phyloP scores from a whole-genome alignment of 53 echinoderm and acorn worm genomes.

The Crossaster papposus region DNA sequence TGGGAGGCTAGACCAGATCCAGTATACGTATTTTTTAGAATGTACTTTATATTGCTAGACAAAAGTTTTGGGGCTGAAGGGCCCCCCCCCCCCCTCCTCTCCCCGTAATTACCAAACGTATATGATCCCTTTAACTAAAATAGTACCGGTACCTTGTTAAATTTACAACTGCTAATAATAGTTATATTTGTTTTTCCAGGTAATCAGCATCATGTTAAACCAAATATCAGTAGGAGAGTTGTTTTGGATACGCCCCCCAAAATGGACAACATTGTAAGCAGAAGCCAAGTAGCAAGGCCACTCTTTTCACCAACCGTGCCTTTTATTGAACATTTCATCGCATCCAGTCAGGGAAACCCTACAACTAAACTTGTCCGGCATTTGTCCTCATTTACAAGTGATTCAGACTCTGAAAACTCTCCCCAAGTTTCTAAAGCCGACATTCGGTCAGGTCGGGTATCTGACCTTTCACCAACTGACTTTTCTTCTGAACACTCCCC shows the following conservation, averaged over 20 bases:
- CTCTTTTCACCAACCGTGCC: not conserved
- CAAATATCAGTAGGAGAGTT: not conserved
- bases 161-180: not conserved
- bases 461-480: constrained; percentile 1
- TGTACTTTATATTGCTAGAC: too few species aligned
- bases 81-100: too few species aligned
- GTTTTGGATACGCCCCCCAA: not conserved
- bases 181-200: not conserved
- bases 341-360: not conserved
- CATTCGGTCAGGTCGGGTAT: too few species aligned
- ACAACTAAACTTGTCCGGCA: not conserved
- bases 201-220: not conserved
- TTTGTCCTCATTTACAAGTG: not conserved
- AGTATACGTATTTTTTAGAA: too few species aligned
- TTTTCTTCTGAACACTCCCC: not conserved
- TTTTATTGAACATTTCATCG: not conserved
- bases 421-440: not conserved
- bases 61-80: too few species aligned
- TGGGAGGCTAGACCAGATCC: too few species aligned
- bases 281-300: not conserved
- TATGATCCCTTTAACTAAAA: too few species aligned
- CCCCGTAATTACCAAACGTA: too few species aligned
- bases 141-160: too few species aligned
- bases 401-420: not conserved
- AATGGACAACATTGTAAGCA: not conserved